A percentile compares a stretch with the other conserved stretches of the same genome.
Conservation (phyloP, 2,113 vertebrate species). For the Myrmecobius fasciatus region DNA sequence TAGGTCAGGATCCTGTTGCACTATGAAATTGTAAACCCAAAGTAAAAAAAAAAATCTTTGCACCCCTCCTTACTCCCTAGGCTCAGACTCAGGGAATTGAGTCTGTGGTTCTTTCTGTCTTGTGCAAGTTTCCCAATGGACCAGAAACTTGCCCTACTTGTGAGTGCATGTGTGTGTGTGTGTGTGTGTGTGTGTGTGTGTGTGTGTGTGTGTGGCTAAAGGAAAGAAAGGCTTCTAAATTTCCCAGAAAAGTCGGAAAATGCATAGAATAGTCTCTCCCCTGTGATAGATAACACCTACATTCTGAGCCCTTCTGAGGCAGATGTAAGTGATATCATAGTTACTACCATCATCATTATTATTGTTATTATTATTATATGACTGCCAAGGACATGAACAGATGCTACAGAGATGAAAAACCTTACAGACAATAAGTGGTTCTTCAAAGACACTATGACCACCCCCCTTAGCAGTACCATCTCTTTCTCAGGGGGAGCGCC, state of each 20-base stretch:
- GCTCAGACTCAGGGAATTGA: background rate
- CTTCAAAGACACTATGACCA: constrained; percentile 5
- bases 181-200: too few relatives aligned
- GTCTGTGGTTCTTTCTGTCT: background rate
- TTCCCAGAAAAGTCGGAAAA: constrained; percentile 16
- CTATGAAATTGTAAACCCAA: background rate
- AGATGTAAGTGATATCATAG: background rate
- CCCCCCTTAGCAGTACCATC: background rate
- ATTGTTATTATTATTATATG: background rate
- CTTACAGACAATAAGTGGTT: constrained; percentile 41
- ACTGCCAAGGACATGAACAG: constrained; percentile 32
- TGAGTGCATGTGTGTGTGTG: background rate
- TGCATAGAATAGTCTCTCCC: constrained; percentile 10
- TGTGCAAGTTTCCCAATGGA: background rate
- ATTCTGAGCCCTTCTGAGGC: constrained; percentile 22
- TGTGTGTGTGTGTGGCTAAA: background rate
- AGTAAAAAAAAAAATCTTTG: background rate
- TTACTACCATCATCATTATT: background rate
- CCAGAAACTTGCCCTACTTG: background rate
- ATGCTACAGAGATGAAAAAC: constrained; percentile 47
- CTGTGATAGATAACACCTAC: background rate
- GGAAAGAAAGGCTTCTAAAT: constrained; percentile 43
- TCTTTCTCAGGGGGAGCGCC: constrained; percentile 8
- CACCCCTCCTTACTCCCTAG: background rate
- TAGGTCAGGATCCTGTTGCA: background rate